Base-by-base conservation (phyloP, 2,888 invertebrate species). In the Drosophila maculinotata region DNA sequence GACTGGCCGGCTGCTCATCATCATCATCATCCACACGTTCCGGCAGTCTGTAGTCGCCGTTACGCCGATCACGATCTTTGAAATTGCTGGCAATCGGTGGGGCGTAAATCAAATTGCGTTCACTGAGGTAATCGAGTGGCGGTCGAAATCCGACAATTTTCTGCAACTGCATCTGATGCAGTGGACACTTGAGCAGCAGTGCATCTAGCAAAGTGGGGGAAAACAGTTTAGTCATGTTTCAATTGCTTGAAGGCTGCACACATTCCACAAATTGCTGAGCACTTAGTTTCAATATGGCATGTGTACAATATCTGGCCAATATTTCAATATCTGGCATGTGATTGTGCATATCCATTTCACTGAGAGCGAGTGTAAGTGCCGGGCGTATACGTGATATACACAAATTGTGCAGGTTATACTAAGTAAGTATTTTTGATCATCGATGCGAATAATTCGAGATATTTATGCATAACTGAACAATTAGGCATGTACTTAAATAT, bases 61-160 rank as follows among this genome's bases (percentile, higher is more conserved):
- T 74, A 39, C 80, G 65, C 17, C 75, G 66, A 64, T 82, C 75
- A 10, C 82, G 81, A 72, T 85, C 81, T 65, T 87, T 88, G 25
- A 83, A 87, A 57, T 80, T 81, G 54, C 69, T 70, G 14, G 71
- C 73, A 10, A 79, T 76, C 12, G 80, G 67, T 15, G 87, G 81
- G 8, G 76, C 65, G 57, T 90, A 85, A 52, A 91, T 87, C 23
- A 89, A 71, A 59, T 91, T 91, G 8, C 67, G 65, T 45, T 83
- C 83, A 10, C 73, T 86, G 3, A 91, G 65, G 49, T 86, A 84
- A 20, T 89, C 88, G 7, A 83, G 41, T 1, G 90, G 84, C 4
- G 91, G 91, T 1, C 91, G 90, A 78, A 89, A 91, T 6, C 91
- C 91, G 12, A 91, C 87, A 47, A 91, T 90, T 71, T 91, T 91